phyloP scores from a whole-genome alignment of 1,140 invertebrate genomes.

The Drosophila nebulosa region DNA sequence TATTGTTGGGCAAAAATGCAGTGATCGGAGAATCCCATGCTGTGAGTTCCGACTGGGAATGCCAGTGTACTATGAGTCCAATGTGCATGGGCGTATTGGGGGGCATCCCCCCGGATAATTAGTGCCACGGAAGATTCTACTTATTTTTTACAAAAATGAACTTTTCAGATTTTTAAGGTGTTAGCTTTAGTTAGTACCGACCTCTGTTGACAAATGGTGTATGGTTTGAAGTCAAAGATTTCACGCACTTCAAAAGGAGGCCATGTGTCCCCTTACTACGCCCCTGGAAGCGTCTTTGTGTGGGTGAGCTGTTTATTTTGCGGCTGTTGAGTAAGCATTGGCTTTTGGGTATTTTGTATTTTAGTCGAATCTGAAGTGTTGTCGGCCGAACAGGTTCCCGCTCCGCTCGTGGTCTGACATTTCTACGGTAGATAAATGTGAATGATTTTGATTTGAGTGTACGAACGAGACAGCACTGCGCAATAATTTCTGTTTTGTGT shows the following conservation, averaged over 20 bases:
- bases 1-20: not conserved
- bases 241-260: not conserved
- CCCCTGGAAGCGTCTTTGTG: slow-evolving; percentile 1
- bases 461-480: slow-evolving; percentile 24
- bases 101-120: too few species aligned
- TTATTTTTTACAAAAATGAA: too few species aligned
- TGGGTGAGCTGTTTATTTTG: slow-evolving; percentile 39
- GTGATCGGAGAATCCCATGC: not conserved
- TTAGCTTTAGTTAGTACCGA: too few species aligned
- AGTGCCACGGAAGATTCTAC: too few species aligned
- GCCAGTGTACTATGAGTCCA: too few species aligned
- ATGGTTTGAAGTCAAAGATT: too few species aligned
- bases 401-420: not conserved
- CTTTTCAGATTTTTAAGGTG: too few species aligned
- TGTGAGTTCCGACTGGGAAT: not conserved
- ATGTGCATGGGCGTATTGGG: not conserved
- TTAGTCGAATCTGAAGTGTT: slow-evolving; percentile 49
- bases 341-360: slow-evolving; percentile 30
- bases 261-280: not conserved
- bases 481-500: slow-evolving; percentile 8
- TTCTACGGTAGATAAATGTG: slow-evolving; percentile 18
- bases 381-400: slow-evolving; percentile 46
- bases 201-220: too few species aligned
- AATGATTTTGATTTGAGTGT: slow-evolving; percentile 3
- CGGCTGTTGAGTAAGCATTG: slow-evolving; percentile 50